These are phyloP conservation scores for Podarcis siculus DNA, from an alignment of 2,797 vertebrate species.

Conservation along the genomic window DNA sequence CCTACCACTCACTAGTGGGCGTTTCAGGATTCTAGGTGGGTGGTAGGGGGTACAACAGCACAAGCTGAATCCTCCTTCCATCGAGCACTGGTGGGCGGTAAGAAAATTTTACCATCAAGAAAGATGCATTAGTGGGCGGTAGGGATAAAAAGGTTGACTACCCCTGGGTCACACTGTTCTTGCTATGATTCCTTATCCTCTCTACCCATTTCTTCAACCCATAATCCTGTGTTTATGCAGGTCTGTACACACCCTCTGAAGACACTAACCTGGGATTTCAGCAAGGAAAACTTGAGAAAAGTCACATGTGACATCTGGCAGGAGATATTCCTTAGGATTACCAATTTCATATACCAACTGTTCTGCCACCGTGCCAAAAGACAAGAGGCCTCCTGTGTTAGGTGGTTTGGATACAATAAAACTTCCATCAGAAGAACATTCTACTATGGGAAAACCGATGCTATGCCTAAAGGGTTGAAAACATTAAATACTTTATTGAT, in stretches of 20 bases:
- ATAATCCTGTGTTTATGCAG: no score
- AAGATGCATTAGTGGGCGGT: no score
- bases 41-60: no score
- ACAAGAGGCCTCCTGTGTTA: conserved; percentile 82
- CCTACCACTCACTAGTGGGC: no score
- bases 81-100: no score
- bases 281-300: conserved; percentile 85
- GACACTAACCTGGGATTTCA: conserved; percentile 83
- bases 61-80: no score
- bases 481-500: conserved; percentile 28
- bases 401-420: conserved; percentile 85
- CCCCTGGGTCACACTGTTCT: no score
- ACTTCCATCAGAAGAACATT: conserved; percentile 83
- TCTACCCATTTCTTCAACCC: no score
- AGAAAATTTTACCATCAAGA: no score
- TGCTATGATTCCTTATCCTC: no score
- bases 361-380: conserved; percentile 86
- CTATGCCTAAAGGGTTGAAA: conserved; percentile 82
- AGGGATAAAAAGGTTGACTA: no score
- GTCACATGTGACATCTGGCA: conserved; percentile 88
- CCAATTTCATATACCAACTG: conserved; percentile 89
- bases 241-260: neutral
- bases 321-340: conserved; percentile 82
- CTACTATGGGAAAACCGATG: conserved; percentile 87
- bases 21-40: no score